Conservation (phyloP, 2,797 vertebrate genomes). For the Tiaroga cobitis region DNA sequence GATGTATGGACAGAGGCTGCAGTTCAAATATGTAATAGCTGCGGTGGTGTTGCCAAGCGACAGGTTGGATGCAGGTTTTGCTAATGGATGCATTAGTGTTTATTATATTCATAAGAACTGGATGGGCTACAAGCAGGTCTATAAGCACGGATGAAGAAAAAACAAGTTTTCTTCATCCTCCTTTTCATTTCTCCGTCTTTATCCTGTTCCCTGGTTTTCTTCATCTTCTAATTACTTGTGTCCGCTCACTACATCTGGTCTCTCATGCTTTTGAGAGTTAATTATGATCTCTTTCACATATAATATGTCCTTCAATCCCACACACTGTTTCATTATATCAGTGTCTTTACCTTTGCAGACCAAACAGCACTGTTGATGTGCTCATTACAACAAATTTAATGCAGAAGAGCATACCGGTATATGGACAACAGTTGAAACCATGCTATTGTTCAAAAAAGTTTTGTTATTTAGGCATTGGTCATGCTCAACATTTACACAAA, state of each 20-base stretch:
- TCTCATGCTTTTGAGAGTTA: background rate
- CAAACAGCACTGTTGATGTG: background rate
- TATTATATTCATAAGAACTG: background rate
- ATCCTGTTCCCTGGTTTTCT: background rate
- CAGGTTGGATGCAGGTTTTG: conserved; percentile 11
- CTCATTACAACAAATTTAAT: background rate
- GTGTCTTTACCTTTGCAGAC: background rate
- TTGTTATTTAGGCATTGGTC: background rate
- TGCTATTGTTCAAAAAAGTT: no score
- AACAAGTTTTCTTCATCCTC: background rate
- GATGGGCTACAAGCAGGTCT: background rate
- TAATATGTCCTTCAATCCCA: background rate
- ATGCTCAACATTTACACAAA: background rate
- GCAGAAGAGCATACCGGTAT: background rate
- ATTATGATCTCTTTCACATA: background rate
- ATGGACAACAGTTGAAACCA: background rate
- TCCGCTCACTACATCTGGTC: background rate
- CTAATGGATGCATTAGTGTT: conserved; percentile 17
- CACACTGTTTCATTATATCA: background rate
- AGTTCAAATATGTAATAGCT: background rate
- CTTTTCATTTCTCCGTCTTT: background rate
- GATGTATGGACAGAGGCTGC: conserved; percentile 2
- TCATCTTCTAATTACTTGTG: conserved; percentile 10
- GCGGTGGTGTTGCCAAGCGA: conserved; percentile 18
- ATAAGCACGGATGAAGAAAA: background rate